Base-by-base conservation (phyloP, 2,888 invertebrate genomes). In the Philhelius pedissequus region DNA sequence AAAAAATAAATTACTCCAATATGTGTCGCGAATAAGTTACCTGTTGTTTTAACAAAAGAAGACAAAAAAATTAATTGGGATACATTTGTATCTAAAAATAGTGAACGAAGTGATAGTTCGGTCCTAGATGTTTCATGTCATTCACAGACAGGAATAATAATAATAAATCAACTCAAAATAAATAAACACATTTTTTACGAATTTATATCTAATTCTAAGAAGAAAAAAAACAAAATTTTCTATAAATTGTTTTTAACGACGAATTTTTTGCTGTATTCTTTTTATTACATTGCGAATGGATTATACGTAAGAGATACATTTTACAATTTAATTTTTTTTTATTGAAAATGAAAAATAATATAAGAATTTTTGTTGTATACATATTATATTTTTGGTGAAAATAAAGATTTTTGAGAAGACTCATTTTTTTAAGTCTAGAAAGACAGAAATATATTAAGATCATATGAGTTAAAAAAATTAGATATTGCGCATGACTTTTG, bases 51-150 rank as follows among this genome's bases (percentile, higher is more conserved):
- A 50, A 35, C 35, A 9, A 35, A 66, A 43, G 32, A 18, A 22
- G 11, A 20, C 32, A 50, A 38, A 58, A 22, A 54, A n/a, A 40
- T 25, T 32, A 75, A 18, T 58, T 30, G 27, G 62, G 43, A 75
- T 48, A 54, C 9, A 38, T 45, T 78, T 62, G 15, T 13, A 13
- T 30, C 86, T 86, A 86, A 86, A 86, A 76, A 79, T 86, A 86
- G 75, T 86, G 66, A 66, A 35, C 60, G 13, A 45, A 74, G 77
- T 73, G 70, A 82, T 56, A 82, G 62, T 48, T 45, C 40, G 48
- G 54, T 84, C 80, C 83, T 87, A 86, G 86, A 87, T 87, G 87
- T 78, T 86, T 87, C 86, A 68, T 86, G 76, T 84, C 87, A 74
- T 69, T 77, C 62, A 73, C 13, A 30, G 50, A 70, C 71, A 50